A percentile compares a stretch with the other conserved stretches of the same genome.
phyloP scores from a whole-genome alignment of 1,140 invertebrate genomes.

The Eciton burchellii region DNA sequence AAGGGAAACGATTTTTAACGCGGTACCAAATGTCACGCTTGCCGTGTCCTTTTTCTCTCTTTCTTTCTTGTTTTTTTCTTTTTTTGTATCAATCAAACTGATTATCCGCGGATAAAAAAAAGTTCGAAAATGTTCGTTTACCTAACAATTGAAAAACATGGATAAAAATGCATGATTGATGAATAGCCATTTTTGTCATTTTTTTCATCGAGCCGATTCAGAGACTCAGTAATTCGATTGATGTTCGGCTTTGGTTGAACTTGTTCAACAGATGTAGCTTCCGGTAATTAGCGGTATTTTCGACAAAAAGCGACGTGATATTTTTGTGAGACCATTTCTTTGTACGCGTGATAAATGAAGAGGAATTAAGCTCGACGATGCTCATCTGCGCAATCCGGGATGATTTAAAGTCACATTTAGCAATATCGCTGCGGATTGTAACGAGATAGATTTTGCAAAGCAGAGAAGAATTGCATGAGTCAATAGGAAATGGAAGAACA shows the following conservation, averaged over 20 bases:
- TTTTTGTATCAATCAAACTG: background rate
- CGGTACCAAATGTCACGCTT: background rate
- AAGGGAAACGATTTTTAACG: background rate
- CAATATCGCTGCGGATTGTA: background rate
- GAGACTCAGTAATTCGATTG: too few species aligned
- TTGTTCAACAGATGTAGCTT: too few species aligned
- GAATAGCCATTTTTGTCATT: background rate
- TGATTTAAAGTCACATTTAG: constrained; percentile 5
- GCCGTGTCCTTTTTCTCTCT: background rate
- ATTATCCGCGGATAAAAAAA: background rate
- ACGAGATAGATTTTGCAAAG: background rate
- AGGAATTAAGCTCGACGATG: constrained; percentile 3
- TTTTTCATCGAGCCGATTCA: too few species aligned
- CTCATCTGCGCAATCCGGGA: background rate
- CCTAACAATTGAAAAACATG: background rate
- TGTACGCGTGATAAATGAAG: background rate
- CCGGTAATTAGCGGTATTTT: background rate
- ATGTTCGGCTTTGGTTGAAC: too few species aligned
- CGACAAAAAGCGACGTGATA: background rate
- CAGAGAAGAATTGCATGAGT: background rate
- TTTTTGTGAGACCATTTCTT: background rate
- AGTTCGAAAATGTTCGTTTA: background rate
- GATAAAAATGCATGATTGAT: background rate
- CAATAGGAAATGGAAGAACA: constrained; percentile 19
- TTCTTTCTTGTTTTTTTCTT: too few species aligned